Percentiles rank a stretch among this genome's conserved stretches.
These are phyloP conservation scores for Phortica variegata DNA, from an alignment of 1,140 invertebrate species.

Conservation along the genomic window DNA sequence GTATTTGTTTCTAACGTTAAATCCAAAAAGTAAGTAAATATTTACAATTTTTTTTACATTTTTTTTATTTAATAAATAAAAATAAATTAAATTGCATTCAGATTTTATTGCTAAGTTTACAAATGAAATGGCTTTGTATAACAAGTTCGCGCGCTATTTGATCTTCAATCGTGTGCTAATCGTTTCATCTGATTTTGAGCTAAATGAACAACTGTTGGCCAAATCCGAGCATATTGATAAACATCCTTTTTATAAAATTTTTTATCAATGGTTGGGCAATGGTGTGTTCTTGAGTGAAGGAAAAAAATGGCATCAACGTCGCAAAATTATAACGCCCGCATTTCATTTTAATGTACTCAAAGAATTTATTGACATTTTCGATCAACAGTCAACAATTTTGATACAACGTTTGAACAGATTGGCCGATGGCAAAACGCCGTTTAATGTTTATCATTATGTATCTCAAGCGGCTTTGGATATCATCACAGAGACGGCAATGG, in stretches of 20 bases:
- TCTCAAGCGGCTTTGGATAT: constrained; percentile 34
- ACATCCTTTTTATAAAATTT: constrained; percentile 32
- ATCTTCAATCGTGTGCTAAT: constrained; percentile 55
- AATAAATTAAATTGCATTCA: too few relatives aligned
- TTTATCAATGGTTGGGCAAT: constrained; percentile 62
- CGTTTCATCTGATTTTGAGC: constrained; percentile 38
- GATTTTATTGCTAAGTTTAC: too few relatives aligned
- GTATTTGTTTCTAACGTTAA: too few relatives aligned
- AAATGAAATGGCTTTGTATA: too few relatives aligned
- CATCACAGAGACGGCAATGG: constrained; percentile 77
- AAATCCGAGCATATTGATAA: constrained; percentile 5
- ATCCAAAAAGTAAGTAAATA: too few relatives aligned
- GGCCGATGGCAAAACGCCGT: constrained; percentile 57
- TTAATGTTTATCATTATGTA: constrained; percentile 14
- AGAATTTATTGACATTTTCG: constrained; percentile 71
- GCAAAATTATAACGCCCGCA: too few relatives aligned
- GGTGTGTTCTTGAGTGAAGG: constrained; percentile 62
- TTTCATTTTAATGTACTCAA: constrained; percentile 78
- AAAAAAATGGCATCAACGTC: constrained; percentile 32
- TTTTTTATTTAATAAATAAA: too few relatives aligned
- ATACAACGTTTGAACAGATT: constrained; percentile 60
- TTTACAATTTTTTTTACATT: too few relatives aligned
- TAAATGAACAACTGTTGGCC: constrained; percentile 1
- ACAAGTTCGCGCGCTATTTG: constrained; percentile 57
- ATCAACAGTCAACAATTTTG: constrained; percentile 69